Conservation (phyloP, 2,888 invertebrate genomes). For the Dysmachus trigonus region DNA sequence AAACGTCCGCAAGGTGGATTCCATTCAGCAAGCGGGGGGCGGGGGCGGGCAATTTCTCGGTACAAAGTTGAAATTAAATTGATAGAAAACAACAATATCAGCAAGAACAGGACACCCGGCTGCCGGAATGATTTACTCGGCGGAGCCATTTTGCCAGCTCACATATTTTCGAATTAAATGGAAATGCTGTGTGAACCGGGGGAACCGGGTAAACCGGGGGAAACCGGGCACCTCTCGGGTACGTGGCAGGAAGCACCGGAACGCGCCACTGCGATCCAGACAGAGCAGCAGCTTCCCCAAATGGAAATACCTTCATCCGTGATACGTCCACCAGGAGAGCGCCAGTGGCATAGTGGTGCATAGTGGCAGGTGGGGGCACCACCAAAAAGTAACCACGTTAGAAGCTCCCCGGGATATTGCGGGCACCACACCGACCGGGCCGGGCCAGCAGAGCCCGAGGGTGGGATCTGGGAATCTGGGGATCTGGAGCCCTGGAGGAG, state of each 20-base stretch:
- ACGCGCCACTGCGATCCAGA: conserved; percentile 17
- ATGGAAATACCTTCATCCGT: conserved; percentile 39
- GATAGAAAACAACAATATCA: conserved; percentile 12
- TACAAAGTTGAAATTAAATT: conserved; percentile 26
- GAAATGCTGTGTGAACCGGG: too few relatives aligned
- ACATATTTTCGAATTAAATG: conserved; percentile 41
- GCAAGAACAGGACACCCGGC: conserved; percentile 8
- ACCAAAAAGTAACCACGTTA: conserved; percentile 5
- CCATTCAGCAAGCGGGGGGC: not conserved
- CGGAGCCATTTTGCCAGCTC: conserved; percentile 34
- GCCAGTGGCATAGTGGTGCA: not conserved
- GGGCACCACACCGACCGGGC: not conserved
- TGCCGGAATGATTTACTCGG: conserved; percentile 20
- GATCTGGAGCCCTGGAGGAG: too few relatives aligned
- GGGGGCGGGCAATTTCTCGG: not conserved
- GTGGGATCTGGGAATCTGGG: not conserved
- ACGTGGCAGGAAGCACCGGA: not conserved
- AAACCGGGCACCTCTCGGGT: not conserved
- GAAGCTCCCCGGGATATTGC: not conserved
- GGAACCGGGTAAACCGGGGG: too few relatives aligned
- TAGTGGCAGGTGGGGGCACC: not conserved
- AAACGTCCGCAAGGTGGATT: not conserved
- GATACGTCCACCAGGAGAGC: not conserved
- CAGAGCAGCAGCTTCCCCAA: not conserved
- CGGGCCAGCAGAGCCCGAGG: not conserved